A percentile compares a stretch with the other conserved stretches of the same genome.
Conservation (phyloP, 2,888 invertebrate genomes). For the Desoria tigrina region DNA sequence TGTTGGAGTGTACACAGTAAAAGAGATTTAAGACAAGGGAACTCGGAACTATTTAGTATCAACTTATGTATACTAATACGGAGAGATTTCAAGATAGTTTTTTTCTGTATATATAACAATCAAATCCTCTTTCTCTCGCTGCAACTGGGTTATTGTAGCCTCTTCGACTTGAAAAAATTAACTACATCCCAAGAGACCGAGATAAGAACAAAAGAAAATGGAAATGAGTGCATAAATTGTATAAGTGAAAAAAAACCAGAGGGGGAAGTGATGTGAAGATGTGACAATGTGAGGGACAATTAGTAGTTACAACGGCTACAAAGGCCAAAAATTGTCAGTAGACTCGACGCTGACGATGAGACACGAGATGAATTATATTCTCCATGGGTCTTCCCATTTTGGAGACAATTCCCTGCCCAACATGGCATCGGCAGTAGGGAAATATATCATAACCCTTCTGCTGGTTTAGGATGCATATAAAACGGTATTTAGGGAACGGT, state of each 20-base stretch:
- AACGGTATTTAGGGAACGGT: too few species aligned
- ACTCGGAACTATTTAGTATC: too few species aligned
- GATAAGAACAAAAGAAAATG: constrained; percentile 4
- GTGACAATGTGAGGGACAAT: constrained; percentile 10
- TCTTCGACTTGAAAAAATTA: neutral
- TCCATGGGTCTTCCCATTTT: neutral
- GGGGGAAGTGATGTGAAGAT: constrained; percentile 9
- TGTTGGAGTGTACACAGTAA: too few species aligned
- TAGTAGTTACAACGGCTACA: neutral
- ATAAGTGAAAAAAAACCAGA: constrained; percentile 3
- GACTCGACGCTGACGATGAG: neutral
- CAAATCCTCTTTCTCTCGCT: too few species aligned
- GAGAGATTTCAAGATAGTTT: too few species aligned
- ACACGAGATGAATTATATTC: constrained; percentile 10
- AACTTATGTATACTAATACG: too few species aligned
- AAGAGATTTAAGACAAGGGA: too few species aligned
- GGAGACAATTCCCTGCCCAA: constrained; percentile 6
- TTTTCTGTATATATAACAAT: too few species aligned
- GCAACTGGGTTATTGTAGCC: too few species aligned
- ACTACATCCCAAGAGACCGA: neutral
- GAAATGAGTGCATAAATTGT: neutral
- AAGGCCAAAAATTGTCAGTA: neutral
- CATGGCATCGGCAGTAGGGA: too few species aligned
- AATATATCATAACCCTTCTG: too few species aligned
- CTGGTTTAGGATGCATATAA: too few species aligned